Conservation (phyloP, 2,113 vertebrate species). For the Gymnocephalus cernua region DNA sequence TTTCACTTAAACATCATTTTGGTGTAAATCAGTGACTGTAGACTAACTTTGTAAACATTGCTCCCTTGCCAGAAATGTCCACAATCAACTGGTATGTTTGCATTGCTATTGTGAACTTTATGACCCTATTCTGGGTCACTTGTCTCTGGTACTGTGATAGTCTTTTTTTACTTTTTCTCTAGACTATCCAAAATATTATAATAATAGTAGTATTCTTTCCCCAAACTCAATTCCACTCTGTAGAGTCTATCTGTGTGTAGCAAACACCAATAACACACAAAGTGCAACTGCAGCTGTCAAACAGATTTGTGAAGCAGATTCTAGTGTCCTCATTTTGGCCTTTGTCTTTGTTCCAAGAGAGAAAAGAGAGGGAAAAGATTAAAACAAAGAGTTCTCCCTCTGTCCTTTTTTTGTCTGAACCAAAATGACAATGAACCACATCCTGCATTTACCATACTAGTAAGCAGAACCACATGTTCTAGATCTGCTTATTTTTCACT, state of each 20-base stretch:
- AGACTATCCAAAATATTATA: background rate
- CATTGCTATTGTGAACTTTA: slow-evolving; percentile 24
- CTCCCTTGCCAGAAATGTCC: slow-evolving; percentile 19
- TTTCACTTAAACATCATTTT: background rate
- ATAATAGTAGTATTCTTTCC: background rate
- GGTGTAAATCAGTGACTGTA: background rate
- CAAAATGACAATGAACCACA: slow-evolving; percentile 15
- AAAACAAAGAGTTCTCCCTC: slow-evolving; percentile 37
- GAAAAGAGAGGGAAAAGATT: no score
- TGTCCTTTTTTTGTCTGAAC: slow-evolving; percentile 16
- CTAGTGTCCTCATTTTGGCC: slow-evolving; percentile 49
- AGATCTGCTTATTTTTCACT: background rate
- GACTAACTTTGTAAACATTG: slow-evolving; percentile 33
- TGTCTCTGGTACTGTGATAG: background rate
- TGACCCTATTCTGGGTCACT: slow-evolving; percentile 16
- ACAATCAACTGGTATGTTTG: slow-evolving; percentile 37
- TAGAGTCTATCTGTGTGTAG: background rate
- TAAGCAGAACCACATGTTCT: background rate
- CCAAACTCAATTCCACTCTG: background rate
- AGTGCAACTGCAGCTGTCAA: slow-evolving; percentile 46
- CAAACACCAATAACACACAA: slow-evolving; percentile 29
- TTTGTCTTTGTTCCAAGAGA: slow-evolving; percentile 54
- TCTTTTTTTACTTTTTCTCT: background rate
- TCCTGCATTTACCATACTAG: background rate
- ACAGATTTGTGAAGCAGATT: slow-evolving; percentile 47